Evolutionary conservation across 1,140 invertebrate species (phyloP).

Genomic region (Aphaenogaster ashmeadi): DNA sequence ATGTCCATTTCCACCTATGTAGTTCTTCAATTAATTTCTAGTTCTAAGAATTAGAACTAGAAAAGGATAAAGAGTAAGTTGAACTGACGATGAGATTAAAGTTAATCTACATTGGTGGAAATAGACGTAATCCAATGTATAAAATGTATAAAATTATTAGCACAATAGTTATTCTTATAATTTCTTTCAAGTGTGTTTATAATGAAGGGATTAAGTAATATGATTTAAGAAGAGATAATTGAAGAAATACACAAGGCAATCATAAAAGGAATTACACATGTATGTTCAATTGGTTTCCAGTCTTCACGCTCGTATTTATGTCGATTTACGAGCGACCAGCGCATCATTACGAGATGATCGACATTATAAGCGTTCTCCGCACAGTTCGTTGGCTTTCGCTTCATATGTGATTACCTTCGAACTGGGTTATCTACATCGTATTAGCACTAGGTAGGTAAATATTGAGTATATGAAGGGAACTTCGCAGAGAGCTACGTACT

Average conservation of each 20-base stretch:
- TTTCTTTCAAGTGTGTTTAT: not conserved
- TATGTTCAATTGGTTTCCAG: not conserved
- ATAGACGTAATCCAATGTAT: not conserved
- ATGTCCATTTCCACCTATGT: too few relatives aligned
- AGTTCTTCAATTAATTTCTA: too few relatives aligned
- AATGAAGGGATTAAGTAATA: not conserved
- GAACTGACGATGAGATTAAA: too few relatives aligned
- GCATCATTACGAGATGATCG: not conserved
- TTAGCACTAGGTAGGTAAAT: conserved; percentile 35
- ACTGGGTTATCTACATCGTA: conserved; percentile 36
- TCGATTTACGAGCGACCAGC: conserved; percentile 6
- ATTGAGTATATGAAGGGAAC: conserved; percentile 33
- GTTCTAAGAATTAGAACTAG: too few relatives aligned
- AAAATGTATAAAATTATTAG: not conserved
- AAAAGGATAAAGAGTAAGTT: too few relatives aligned
- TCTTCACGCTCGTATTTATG: not conserved
- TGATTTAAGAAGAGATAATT: conserved; percentile 1
- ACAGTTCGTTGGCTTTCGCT: not conserved
- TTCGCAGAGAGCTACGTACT: conserved; percentile 11
- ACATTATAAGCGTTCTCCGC: not conserved
- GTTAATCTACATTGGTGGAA: too few relatives aligned
- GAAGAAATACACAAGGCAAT: not conserved
- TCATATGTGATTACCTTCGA: conserved; percentile 22
- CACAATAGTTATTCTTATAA: not conserved
- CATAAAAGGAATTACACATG: not conserved